Conservation (phyloP, 2,888 invertebrate species). For the Drosophila fungiperda region DNA sequence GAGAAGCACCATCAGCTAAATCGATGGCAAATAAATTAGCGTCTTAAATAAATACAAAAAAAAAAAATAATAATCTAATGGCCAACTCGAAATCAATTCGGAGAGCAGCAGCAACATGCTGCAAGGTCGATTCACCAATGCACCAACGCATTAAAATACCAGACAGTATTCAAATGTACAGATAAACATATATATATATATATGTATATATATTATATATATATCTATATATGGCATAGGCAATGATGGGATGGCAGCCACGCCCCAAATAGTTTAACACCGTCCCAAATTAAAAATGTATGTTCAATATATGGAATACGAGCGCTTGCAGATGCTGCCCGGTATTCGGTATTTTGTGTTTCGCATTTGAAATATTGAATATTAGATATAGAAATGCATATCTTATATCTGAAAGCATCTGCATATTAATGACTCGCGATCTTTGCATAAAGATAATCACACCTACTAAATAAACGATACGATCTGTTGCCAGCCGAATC, state of each 20-base stretch:
- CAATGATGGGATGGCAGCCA: constrained; percentile 9
- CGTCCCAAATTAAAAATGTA: constrained; percentile 31
- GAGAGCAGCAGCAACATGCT: constrained; percentile 37
- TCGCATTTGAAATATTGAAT: constrained; percentile 22
- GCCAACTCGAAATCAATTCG: constrained; percentile 26
- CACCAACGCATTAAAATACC: constrained; percentile 73
- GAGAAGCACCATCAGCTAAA: constrained; percentile 42
- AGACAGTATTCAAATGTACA: constrained; percentile 59
- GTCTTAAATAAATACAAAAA: constrained; percentile 53
- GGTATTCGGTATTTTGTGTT: constrained; percentile 16
- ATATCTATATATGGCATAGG: constrained; percentile 8
- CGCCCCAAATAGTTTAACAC: constrained; percentile 28
- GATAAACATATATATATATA: constrained; percentile 8
- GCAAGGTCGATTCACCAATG: constrained; percentile 65
- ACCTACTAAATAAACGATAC: constrained; percentile 75
- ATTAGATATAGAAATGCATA: constrained; percentile 14
- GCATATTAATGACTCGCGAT: constrained; percentile 63
- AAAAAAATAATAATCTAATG: constrained; percentile 12
- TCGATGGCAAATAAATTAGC: constrained; percentile 74
- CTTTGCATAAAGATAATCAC: constrained; percentile 80
- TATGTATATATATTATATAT: constrained; percentile 14
- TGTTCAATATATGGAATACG: constrained; percentile 44
- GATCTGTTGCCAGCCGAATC: constrained; percentile 34
- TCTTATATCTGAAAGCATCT: constrained; percentile 33
- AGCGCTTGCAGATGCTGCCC: constrained; percentile 26